phyloP scores from a whole-genome alignment of 1,140 invertebrate species.

The Cheumatopsyche charites region DNA sequence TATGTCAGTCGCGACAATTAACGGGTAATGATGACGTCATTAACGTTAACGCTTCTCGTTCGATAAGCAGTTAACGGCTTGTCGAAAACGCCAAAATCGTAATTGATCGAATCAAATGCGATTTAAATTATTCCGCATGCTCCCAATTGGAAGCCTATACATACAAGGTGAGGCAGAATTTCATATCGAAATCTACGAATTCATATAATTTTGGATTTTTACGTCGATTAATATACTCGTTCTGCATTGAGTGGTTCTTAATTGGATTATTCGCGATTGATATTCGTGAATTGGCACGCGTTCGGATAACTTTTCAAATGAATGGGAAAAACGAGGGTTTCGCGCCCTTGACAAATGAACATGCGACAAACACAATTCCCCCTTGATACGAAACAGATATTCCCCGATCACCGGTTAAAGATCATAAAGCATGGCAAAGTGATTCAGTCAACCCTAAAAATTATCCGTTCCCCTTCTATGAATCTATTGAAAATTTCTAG shows the following conservation, averaged over 20 bases:
- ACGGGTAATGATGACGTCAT: conserved; percentile 11
- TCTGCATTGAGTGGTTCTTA: no score
- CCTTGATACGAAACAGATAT: conserved; percentile 40
- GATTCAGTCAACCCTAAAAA: conserved; percentile 42
- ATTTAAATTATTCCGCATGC: not conserved
- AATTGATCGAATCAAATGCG: conserved; percentile 1
- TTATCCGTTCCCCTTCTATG: not conserved
- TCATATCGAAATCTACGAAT: no score
- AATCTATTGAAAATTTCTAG: not conserved
- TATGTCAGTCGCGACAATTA: conserved; percentile 13
- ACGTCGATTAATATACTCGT: no score
- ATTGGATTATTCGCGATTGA: no score
- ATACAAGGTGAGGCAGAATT: no score
- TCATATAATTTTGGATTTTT: no score
- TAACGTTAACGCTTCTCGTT: not conserved
- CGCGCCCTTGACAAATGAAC: conserved; percentile 16
- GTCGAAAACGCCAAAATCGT: conserved; percentile 9
- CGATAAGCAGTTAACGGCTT: conserved; percentile 9
- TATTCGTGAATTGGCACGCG: no score
- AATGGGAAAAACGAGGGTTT: no score
- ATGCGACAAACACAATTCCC: conserved; percentile 32
- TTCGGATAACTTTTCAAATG: no score
- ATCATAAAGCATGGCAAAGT: conserved; percentile 42
- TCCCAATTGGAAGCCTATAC: no score
- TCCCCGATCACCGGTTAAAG: conserved; percentile 35